Evolutionary conservation across 2,113 vertebrate species (phyloP), one percentile per base, ranked within the genome.

Genomic region (Galbula dea): DNA sequence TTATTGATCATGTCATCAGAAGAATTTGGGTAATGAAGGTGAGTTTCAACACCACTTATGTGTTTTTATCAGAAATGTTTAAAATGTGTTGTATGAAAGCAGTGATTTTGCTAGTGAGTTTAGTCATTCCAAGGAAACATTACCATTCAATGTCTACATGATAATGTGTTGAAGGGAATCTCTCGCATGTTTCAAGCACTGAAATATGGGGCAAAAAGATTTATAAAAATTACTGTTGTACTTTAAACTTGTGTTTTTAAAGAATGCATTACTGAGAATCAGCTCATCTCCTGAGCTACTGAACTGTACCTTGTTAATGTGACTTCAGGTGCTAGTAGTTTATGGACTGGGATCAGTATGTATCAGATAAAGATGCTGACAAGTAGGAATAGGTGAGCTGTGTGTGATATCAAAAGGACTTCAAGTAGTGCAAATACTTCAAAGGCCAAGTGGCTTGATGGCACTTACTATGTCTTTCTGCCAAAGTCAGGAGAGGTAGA

Each of bases 21-120:
- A 96, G 97, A 96, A 98, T 97, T 67, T 81, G 98, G 77, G 96
- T 98, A 59, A 97, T 97, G 97, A 97, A 98, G 98, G 97, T 98
- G 78, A 94, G 90, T 90, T 89, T 93, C 89, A 96, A 93, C 41
- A 67, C 49, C 46, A 58, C 69, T 77, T 76, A 76, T 54, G 82
- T 9, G 12, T 72, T 83, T 86, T 88, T 89, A 19, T 87, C 48
- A 49, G 71, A 86, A 27, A 32, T 9, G 19, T 48, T 45, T 57
- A 41, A 83, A 95, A 92, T 45, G 3, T 32, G 7, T 62, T 75
- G 30, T 71, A 29, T 63, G 79, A 82, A 93, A 76, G 57, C 52
- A 74, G 37, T 83, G 46, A 39, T 93, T 90, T 83, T 83, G 9
- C 74, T 61, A 63, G 27, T n/a, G 37, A 93, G 30, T 74, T 86